phyloP scores from a whole-genome alignment of 2,888 invertebrate genomes.

The Oligia fasciuncula region DNA sequence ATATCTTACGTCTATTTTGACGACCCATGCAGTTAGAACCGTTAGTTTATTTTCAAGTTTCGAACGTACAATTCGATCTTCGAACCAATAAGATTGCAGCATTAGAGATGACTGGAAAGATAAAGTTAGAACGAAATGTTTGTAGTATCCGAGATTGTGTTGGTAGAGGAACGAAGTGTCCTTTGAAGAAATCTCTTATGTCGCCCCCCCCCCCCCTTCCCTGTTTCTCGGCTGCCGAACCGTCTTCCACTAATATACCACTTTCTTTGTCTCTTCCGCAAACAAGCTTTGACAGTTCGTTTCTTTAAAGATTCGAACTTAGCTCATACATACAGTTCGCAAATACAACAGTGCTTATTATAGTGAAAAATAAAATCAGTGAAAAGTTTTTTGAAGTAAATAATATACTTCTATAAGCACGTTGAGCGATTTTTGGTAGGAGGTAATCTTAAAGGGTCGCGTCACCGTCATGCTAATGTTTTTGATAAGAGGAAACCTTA shows the following conservation, averaged over 20 bases:
- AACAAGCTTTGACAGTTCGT: conserved; percentile 39
- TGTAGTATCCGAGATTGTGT: conserved; percentile 24
- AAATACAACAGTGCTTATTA: background rate
- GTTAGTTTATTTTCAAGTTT: conserved; percentile 37
- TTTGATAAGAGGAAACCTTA: too few species aligned
- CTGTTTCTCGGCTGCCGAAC: background rate
- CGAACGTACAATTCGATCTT: conserved; percentile 18
- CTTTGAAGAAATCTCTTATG: conserved; percentile 58
- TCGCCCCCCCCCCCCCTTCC: background rate
- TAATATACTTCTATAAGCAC: background rate
- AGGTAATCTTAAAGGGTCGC: background rate
- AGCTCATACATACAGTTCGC: background rate
- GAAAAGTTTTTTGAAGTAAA: background rate
- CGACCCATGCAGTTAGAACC: conserved; percentile 8
- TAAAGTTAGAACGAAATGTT: conserved; percentile 50
- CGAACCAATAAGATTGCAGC: conserved; percentile 24
- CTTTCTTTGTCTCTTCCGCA: conserved; percentile 23
- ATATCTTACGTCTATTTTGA: conserved; percentile 5
- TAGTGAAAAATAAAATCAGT: background rate
- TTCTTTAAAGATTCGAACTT: conserved; percentile 23
- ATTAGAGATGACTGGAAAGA: conserved; percentile 40
- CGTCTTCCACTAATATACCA: conserved; percentile 34
- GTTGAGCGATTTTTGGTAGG: background rate
- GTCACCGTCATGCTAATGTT: too few species aligned
- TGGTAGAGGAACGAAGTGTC: conserved; percentile 40